Percentiles rank a stretch among this genome's conserved stretches.
phyloP scores from a whole-genome alignment of 2,888 invertebrate species.

The Teleiodes luculella region DNA sequence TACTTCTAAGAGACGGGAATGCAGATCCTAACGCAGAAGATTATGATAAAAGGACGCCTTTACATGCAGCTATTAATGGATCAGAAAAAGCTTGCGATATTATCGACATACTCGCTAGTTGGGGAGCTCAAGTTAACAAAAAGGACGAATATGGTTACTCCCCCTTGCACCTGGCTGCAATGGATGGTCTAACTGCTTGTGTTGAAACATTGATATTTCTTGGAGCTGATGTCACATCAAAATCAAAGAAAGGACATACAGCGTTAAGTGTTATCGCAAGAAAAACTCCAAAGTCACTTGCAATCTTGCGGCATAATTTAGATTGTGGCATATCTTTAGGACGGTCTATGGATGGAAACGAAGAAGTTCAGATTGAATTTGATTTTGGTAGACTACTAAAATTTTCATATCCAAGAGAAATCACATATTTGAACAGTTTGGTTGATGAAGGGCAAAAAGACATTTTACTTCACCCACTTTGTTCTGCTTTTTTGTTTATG shows the following conservation, averaged over 20 bases:
- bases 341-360: slow-evolving; percentile 84
- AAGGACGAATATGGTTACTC: slow-evolving; percentile 92
- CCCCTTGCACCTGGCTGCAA: slow-evolving; percentile 89
- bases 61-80: slow-evolving; percentile 89
- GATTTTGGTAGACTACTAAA: slow-evolving; percentile 90
- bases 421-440: slow-evolving; percentile 90
- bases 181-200: slow-evolving; percentile 90
- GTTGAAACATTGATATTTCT: slow-evolving; percentile 90
- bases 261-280: slow-evolving; percentile 90
- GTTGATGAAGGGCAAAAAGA: slow-evolving; percentile 94
- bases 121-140: slow-evolving; percentile 89
- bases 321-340: slow-evolving; percentile 88
- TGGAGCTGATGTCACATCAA: slow-evolving; percentile 91
- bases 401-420: slow-evolving; percentile 90
- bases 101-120: slow-evolving; percentile 85
- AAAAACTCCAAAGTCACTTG: slow-evolving; percentile 90
- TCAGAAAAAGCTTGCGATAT: slow-evolving; percentile 88
- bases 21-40: slow-evolving; percentile 89
- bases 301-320: slow-evolving; percentile 87
- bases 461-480: slow-evolving; percentile 90
- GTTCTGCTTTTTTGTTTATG: slow-evolving; percentile 91
- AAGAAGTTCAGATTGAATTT: slow-evolving; percentile 88
- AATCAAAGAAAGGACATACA: slow-evolving; percentile 90
- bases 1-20: slow-evolving; percentile 84
- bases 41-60: slow-evolving; percentile 86